These are phyloP conservation scores for Todus mexicanus DNA, from an alignment of 2,797 vertebrate species.

Conservation along the genomic window DNA sequence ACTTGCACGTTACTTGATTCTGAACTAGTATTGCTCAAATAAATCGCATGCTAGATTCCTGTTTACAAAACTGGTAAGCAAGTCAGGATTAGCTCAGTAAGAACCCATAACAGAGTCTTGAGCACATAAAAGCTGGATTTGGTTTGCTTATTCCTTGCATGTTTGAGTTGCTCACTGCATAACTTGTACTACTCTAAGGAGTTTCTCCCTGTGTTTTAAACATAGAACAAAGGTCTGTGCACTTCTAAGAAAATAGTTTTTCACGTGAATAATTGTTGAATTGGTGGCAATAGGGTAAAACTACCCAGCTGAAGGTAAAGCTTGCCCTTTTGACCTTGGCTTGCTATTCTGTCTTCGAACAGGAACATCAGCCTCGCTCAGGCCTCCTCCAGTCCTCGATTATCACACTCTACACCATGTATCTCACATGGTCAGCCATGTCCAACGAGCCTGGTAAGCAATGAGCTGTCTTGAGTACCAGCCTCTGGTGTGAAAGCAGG, in stretches of 20 bases:
- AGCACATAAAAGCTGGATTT: background rate
- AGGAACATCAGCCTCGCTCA: slow-evolving; percentile 86
- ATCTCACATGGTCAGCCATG: slow-evolving; percentile 95
- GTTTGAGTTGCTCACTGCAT: background rate
- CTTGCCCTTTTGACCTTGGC: background rate
- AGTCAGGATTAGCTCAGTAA: background rate
- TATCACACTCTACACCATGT: slow-evolving; percentile 92
- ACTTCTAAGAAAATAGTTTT: background rate
- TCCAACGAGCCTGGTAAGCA: slow-evolving; percentile 90
- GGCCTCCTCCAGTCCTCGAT: slow-evolving; percentile 93
- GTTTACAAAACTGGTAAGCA: background rate
- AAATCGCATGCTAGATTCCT: background rate
- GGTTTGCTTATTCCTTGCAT: background rate
- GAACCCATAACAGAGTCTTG: background rate
- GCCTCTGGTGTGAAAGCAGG: background rate
- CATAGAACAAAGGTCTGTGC: background rate
- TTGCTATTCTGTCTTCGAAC: background rate
- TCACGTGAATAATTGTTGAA: background rate
- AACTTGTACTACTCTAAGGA: background rate
- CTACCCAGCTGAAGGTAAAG: background rate
- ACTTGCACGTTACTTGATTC: background rate
- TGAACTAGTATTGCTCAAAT: background rate
- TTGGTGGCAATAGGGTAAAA: background rate
- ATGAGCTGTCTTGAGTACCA: background rate
- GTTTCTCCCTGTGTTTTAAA: background rate